These are phyloP conservation scores for Gobionotothen gibberifrons DNA, from an alignment of 2,797 vertebrate species.

Conservation along the genomic window DNA sequence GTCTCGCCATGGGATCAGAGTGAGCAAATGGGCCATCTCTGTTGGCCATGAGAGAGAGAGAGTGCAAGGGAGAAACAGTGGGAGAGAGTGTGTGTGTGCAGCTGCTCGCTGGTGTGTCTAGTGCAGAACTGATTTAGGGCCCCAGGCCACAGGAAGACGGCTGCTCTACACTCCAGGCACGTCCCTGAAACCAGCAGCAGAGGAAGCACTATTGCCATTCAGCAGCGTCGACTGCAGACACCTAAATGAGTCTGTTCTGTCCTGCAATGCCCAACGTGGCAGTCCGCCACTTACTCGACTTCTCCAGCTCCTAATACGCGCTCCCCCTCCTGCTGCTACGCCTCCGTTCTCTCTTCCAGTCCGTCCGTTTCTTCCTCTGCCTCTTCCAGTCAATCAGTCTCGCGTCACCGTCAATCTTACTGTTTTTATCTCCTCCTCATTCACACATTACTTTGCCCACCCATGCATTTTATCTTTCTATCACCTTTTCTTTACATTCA, in stretches of 20 bases:
- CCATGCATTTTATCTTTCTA: slow-evolving; percentile 33
- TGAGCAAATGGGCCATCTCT: slow-evolving; percentile 64
- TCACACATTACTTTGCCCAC: neutral
- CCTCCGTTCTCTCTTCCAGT: slow-evolving; percentile 38
- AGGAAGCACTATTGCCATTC: slow-evolving; percentile 86
- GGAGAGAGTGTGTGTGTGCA: slow-evolving; percentile 61
- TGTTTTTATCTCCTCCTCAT: slow-evolving; percentile 3
- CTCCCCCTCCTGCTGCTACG: slow-evolving; percentile 30
- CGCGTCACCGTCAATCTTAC: slow-evolving; percentile 24
- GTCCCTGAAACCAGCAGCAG: slow-evolving; percentile 81
- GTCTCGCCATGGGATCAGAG: slow-evolving; percentile 54
- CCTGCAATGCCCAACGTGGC: slow-evolving; percentile 75
- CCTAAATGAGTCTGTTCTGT: slow-evolving; percentile 86
- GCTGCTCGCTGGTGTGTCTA: slow-evolving; percentile 76
- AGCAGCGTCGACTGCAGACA: slow-evolving; percentile 73
- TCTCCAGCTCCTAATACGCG: slow-evolving; percentile 53
- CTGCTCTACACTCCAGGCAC: slow-evolving; percentile 83
- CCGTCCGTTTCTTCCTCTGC: slow-evolving; percentile 34
- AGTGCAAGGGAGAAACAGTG: slow-evolving; percentile 37
- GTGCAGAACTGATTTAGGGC: slow-evolving; percentile 83
- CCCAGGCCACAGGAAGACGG: slow-evolving; percentile 78
- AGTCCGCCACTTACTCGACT: slow-evolving; percentile 69
- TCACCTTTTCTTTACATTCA: slow-evolving; percentile 47
- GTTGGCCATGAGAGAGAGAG: slow-evolving; percentile 52
- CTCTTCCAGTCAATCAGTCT: slow-evolving; percentile 30